phyloP scores from a whole-genome alignment of 1,140 invertebrate species.

The Heliconius hewitsoni region DNA sequence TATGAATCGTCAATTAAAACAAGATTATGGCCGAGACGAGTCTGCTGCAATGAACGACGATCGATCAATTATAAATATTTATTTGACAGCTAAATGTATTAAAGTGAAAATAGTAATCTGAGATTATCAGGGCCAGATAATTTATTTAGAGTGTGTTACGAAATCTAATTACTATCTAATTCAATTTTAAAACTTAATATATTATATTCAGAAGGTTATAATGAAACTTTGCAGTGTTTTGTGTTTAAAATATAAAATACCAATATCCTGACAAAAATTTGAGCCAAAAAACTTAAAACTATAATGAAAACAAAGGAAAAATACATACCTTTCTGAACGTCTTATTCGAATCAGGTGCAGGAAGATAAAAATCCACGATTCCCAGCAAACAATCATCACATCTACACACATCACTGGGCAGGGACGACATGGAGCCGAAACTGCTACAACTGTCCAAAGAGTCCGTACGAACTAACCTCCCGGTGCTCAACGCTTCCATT shows the following conservation, averaged over 20 bases:
- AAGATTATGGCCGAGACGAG: conserved; percentile 26
- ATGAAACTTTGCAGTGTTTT: neutral
- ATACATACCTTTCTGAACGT: conserved; percentile 85
- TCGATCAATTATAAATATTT: conserved; percentile 30
- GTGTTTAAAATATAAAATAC: too few species aligned
- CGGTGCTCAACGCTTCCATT: conserved; percentile 84
- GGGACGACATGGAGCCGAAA: conserved; percentile 85
- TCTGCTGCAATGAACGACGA: conserved; percentile 19
- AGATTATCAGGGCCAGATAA: neutral
- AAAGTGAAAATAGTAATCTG: neutral
- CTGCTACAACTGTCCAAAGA: conserved; percentile 90
- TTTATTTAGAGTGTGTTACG: neutral
- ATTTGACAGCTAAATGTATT: conserved; percentile 15
- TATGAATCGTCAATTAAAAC: conserved; percentile 31
- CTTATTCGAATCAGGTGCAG: conserved; percentile 81
- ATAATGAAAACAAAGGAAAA: neutral
- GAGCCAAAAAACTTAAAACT: neutral
- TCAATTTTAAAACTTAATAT: neutral
- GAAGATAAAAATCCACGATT: conserved; percentile 87
- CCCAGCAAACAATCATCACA: conserved; percentile 92
- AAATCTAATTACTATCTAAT: neutral
- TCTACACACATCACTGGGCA: conserved; percentile 87
- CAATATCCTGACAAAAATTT: too few species aligned
- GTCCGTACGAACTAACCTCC: conserved; percentile 85
- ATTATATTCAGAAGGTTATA: neutral